Conservation (phyloP, 2,797 vertebrate species). For the Falco biarmicus region DNA sequence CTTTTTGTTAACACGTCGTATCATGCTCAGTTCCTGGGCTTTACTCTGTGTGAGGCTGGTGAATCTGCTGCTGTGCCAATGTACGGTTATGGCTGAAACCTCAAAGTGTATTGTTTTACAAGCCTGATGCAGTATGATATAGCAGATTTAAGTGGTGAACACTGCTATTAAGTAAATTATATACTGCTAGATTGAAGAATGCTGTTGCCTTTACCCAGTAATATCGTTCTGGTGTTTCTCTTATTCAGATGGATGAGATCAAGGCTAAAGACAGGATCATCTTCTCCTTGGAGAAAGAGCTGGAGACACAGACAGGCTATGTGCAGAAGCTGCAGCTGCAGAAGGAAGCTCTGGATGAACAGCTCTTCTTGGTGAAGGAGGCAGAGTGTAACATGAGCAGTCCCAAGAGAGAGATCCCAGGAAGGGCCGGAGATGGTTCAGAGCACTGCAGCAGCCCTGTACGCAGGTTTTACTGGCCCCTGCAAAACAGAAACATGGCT, state of each 20-base stretch:
- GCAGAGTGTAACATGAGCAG: constrained; percentile 96
- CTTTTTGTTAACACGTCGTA: not conserved
- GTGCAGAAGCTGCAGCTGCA: constrained; percentile 95
- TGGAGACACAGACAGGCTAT: constrained; percentile 90
- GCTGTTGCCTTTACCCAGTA: not conserved
- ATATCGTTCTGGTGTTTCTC: constrained; percentile 42
- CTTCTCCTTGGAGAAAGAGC: constrained; percentile 94
- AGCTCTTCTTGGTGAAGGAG: constrained; percentile 96
- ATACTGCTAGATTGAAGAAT: not conserved
- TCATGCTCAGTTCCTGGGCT: not conserved
- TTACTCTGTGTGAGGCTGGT: not conserved
- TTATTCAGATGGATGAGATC: constrained; percentile 95
- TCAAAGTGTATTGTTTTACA: not conserved
- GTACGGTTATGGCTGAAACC: not conserved
- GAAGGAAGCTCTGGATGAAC: constrained; percentile 96
- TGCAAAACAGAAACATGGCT: not conserved
- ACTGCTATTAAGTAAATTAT: not conserved
- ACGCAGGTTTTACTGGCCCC: constrained; percentile 61
- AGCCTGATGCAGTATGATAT: not conserved
- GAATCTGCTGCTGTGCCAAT: not conserved
- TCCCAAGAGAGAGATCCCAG: constrained; percentile 96
- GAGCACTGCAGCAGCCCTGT: constrained; percentile 98
- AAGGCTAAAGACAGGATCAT: constrained; percentile 96
- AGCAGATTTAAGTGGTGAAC: not conserved
- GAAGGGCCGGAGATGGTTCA: constrained; percentile 92